phyloP scores from a whole-genome alignment of 2,113 vertebrate genomes.

The Anarhynchus alexandrinus region DNA sequence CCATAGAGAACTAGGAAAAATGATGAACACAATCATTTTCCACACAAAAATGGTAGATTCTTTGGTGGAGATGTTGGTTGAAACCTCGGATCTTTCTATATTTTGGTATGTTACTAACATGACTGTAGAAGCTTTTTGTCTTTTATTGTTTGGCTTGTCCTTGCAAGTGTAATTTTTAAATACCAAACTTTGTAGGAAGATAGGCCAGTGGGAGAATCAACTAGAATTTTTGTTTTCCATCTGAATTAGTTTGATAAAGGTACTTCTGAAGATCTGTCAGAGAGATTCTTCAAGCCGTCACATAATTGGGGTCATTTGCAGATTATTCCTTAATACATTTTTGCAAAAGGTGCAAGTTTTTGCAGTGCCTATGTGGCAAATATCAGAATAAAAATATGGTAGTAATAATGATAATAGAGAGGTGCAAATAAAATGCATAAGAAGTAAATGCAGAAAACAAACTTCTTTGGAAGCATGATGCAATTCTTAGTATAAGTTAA shows the following conservation, averaged over 20 bases:
- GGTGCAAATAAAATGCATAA: neutral
- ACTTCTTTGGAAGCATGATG: neutral
- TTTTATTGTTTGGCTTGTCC: neutral
- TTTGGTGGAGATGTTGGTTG: constrained; percentile 98
- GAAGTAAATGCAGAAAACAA: neutral
- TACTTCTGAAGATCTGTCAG: neutral
- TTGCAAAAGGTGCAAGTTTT: neutral
- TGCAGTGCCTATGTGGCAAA: neutral
- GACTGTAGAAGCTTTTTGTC: neutral
- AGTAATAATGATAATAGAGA: neutral
- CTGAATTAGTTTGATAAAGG: neutral
- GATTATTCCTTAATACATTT: neutral
- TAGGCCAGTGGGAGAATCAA: neutral
- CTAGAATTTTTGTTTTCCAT: neutral
- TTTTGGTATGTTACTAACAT: constrained; percentile 85
- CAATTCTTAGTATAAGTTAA: neutral
- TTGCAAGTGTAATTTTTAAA: neutral
- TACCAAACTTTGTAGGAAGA: neutral
- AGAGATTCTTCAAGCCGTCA: neutral
- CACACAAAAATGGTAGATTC: constrained; percentile 99
- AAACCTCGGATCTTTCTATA: constrained; percentile 97
- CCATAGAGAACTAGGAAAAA: constrained; percentile 97
- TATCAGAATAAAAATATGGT: neutral
- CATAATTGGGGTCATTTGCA: neutral
- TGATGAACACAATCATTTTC: constrained; percentile 99